These are phyloP conservation scores for Escarpia spicata DNA, from an alignment of 2,888 invertebrate genomes.

Conservation along the genomic window DNA sequence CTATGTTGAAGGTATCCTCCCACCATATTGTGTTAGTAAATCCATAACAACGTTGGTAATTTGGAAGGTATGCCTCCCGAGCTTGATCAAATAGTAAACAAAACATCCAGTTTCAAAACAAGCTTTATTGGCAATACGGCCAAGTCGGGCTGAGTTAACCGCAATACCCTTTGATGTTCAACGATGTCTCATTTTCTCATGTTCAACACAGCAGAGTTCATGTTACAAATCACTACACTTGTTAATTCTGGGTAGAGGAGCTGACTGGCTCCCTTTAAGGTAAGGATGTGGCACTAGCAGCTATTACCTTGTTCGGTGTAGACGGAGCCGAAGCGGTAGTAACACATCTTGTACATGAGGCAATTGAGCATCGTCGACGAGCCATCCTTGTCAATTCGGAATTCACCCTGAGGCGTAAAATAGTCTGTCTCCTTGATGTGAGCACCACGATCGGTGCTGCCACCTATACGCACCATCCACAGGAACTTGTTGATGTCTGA, in stretches of 20 bases:
- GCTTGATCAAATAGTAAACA: too few relatives aligned
- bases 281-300: neutral
- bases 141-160: too few relatives aligned
- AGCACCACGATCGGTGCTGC: constrained; percentile 91
- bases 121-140: too few relatives aligned
- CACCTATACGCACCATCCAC: constrained; percentile 98
- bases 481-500: constrained; percentile 97
- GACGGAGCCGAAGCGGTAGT: constrained; percentile 95
- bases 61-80: too few relatives aligned
- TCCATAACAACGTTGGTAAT: neutral
- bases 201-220: too few relatives aligned
- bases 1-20: too few relatives aligned
- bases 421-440: constrained; percentile 97
- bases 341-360: constrained; percentile 99
- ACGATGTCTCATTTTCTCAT: too few relatives aligned
- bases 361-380: constrained; percentile 92
- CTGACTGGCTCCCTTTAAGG: neutral
- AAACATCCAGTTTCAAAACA: too few relatives aligned
- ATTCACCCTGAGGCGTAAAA: constrained; percentile 94
- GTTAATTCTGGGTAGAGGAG: too few relatives aligned
- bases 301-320: constrained; percentile 88
- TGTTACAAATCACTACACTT: too few relatives aligned
- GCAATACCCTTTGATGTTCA: too few relatives aligned
- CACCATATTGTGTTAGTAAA: neutral
- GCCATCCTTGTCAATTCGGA: constrained; percentile 93